These are phyloP conservation scores for Atractosteus spatula DNA, from an alignment of 2,113 vertebrate species.

Conservation along the genomic window DNA sequence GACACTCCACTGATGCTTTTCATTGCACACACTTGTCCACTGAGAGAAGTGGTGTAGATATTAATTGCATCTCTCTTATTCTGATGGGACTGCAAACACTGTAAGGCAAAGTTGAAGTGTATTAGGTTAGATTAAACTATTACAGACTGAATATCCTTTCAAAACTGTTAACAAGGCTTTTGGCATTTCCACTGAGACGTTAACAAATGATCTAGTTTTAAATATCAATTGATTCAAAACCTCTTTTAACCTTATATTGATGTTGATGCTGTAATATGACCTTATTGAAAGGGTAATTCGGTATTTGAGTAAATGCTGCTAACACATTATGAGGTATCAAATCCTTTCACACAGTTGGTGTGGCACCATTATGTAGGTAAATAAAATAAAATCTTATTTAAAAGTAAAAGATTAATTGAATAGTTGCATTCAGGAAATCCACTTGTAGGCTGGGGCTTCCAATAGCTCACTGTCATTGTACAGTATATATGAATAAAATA, in stretches of 20 bases:
- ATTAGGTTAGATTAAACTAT: slow-evolving; percentile 13
- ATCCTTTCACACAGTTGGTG: no score
- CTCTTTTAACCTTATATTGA: slow-evolving; percentile 48
- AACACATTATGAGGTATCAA: no score
- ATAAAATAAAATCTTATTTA: no score
- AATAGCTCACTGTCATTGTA: background rate
- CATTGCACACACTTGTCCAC: background rate
- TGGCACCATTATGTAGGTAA: no score
- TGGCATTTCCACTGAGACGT: slow-evolving; percentile 37
- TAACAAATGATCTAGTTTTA: slow-evolving; percentile 40
- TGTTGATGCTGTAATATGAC: slow-evolving; percentile 37
- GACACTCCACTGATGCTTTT: background rate
- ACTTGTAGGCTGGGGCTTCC: background rate
- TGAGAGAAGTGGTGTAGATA: background rate
- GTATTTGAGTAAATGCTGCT: no score
- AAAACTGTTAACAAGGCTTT: slow-evolving; percentile 35
- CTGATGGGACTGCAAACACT: slow-evolving; percentile 4
- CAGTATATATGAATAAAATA: background rate
- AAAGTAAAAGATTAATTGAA: background rate
- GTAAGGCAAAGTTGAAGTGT: slow-evolving; percentile 5
- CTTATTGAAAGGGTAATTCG: slow-evolving; percentile 21
- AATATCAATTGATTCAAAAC: slow-evolving; percentile 53
- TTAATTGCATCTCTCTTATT: background rate
- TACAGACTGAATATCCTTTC: background rate
- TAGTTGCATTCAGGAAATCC: background rate